phyloP scores from a whole-genome alignment of 2,888 invertebrate genomes.

The Megalurothrips usitatus region DNA sequence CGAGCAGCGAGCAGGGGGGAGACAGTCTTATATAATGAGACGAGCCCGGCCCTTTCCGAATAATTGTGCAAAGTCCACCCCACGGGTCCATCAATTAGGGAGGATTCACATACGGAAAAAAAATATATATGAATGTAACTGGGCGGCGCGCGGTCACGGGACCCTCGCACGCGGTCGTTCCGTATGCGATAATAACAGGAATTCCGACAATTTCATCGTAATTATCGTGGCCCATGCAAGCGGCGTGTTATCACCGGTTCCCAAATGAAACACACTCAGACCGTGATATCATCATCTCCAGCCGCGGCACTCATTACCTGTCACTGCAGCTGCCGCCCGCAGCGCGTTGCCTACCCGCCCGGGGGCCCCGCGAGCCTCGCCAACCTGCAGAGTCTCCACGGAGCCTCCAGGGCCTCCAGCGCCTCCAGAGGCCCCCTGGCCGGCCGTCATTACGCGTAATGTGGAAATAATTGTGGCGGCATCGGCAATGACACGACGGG shows the following conservation, averaged over 20 bases:
- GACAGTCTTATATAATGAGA: no score
- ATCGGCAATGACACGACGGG: neutral
- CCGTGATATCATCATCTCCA: neutral
- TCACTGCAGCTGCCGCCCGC: neutral
- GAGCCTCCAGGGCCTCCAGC: no score
- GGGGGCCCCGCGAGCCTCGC: neutral
- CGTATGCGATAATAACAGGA: neutral
- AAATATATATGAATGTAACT: neutral
- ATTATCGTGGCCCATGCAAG: neutral
- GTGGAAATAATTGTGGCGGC: neutral
- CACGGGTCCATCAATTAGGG: neutral
- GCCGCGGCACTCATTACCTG: neutral
- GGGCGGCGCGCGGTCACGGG: no score
- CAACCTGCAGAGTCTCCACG: neutral
- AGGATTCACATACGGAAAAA: neutral
- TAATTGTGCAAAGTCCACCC: no score
- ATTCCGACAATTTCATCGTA: slow-evolving; percentile 9
- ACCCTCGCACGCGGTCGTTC: neutral
- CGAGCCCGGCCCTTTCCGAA: no score
- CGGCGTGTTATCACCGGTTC: neutral
- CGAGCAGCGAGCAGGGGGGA: no score
- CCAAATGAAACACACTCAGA: neutral
- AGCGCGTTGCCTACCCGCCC: neutral
- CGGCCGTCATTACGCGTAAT: neutral
- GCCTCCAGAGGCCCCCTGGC: neutral